These are phyloP conservation scores for Hemicordylus capensis DNA, from an alignment of 2,113 vertebrate species.

Conservation along the genomic window DNA sequence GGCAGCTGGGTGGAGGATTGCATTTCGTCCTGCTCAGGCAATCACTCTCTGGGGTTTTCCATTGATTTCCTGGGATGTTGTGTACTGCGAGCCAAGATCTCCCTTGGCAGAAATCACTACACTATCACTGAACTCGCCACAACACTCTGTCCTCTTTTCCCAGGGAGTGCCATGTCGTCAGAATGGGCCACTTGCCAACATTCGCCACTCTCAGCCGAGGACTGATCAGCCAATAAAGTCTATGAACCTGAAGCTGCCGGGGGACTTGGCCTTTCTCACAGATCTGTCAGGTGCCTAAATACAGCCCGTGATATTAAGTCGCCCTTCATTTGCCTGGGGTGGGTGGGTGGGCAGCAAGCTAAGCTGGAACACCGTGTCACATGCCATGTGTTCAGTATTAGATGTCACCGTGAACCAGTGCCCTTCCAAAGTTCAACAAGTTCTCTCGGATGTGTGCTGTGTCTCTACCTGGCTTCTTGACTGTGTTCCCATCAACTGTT, in stretches of 20 bases:
- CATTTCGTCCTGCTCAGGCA: neutral
- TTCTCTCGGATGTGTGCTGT: rapidly evolving
- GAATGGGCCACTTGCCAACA: no score
- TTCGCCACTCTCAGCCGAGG: neutral
- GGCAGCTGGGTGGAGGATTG: neutral
- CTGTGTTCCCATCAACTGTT: neutral
- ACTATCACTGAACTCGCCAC: neutral
- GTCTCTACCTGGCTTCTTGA: neutral
- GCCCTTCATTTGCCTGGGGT: no score
- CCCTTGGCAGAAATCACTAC: neutral
- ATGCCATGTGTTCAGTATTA: neutral
- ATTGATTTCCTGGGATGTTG: neutral
- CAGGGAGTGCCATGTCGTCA: neutral
- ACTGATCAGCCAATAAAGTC: neutral
- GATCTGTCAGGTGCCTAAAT: neutral
- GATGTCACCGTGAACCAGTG: neutral
- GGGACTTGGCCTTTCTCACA: neutral
- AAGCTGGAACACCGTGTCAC: neutral
- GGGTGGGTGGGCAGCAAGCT: neutral
- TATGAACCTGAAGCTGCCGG: neutral
- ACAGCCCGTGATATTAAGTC: neutral
- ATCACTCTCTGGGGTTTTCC: neutral
- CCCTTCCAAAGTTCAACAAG: neutral
- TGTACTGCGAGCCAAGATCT: neutral
- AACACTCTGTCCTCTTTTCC: neutral